These are phyloP conservation scores for Picus viridis DNA, from an alignment of 2,797 vertebrate species.

Conservation along the genomic window DNA sequence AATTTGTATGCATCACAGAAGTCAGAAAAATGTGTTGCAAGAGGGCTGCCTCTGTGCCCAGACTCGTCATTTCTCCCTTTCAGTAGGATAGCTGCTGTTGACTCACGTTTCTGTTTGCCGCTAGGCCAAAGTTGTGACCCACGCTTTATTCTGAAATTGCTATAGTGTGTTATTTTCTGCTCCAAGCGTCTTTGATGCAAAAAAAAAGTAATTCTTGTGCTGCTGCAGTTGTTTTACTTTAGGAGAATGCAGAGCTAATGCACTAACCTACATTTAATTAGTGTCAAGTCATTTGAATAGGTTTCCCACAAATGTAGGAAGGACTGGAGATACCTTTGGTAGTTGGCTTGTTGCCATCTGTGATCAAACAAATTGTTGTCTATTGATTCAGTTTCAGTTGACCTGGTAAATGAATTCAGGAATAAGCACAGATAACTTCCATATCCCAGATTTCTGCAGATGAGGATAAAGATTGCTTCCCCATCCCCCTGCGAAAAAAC, in stretches of 20 bases:
- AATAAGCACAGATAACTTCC: neutral
- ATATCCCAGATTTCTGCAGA: neutral
- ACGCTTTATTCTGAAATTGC: neutral
- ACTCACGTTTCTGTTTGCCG: neutral
- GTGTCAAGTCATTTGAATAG: neutral
- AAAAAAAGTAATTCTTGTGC: neutral
- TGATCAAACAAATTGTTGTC: neutral
- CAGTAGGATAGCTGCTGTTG: neutral
- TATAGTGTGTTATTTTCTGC: neutral
- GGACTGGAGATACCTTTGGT: neutral
- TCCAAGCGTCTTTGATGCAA: neutral
- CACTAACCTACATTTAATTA: neutral
- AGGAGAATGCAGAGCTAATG: neutral
- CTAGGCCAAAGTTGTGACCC: neutral
- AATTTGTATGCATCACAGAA: neutral
- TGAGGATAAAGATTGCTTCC: neutral
- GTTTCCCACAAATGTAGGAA: neutral
- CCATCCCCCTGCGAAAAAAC: neutral
- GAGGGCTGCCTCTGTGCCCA: neutral
- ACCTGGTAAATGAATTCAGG: neutral
- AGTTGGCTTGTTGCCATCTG: neutral
- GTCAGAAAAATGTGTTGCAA: neutral
- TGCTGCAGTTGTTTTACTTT: neutral
- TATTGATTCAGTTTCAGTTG: neutral
- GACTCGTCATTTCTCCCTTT: neutral